phyloP scores from a whole-genome alignment of 2,888 invertebrate species.

The Neoascia interrupta region DNA sequence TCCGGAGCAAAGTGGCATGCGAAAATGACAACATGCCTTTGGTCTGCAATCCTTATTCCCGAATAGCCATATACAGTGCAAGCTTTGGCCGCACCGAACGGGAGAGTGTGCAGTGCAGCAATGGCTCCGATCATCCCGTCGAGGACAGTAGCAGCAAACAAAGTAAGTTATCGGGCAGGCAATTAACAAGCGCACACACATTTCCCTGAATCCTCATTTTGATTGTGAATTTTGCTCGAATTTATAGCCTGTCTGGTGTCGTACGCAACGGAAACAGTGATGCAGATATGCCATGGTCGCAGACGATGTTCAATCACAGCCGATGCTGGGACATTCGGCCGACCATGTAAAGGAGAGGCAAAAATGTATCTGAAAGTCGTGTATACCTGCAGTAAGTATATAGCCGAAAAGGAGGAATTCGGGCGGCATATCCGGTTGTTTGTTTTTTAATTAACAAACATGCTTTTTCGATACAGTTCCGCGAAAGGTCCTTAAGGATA shows the following conservation, averaged over 20 bases:
- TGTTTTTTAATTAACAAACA: too few species aligned
- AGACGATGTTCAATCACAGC: constrained; percentile 89
- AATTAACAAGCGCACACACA: constrained; percentile 28
- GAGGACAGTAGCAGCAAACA: constrained; percentile 72
- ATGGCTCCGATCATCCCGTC: constrained; percentile 70
- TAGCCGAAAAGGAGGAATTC: too few species aligned
- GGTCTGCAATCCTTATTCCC: constrained; percentile 91
- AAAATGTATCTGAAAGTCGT: constrained; percentile 92
- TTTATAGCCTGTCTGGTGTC: constrained; percentile 90
- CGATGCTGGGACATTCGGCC: constrained; percentile 90
- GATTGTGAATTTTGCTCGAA: constrained; percentile 9
- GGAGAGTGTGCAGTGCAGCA: constrained; percentile 91
- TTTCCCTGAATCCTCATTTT: constrained; percentile 32
- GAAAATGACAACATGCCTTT: constrained; percentile 93
- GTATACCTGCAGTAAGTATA: constrained; percentile 92
- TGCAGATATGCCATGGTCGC: constrained; percentile 92
- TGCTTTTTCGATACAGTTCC: too few species aligned
- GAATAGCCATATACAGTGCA: constrained; percentile 95
- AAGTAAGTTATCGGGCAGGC: constrained; percentile 72
- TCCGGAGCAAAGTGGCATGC: constrained; percentile 95
- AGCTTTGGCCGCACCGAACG: constrained; percentile 94
- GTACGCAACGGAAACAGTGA: constrained; percentile 94
- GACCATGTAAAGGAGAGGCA: constrained; percentile 89
- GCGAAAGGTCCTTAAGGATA: constrained; percentile 89
- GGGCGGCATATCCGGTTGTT: too few species aligned